Conservation (phyloP, 2,797 vertebrate species). For the Petrocephalus sullivani region DNA sequence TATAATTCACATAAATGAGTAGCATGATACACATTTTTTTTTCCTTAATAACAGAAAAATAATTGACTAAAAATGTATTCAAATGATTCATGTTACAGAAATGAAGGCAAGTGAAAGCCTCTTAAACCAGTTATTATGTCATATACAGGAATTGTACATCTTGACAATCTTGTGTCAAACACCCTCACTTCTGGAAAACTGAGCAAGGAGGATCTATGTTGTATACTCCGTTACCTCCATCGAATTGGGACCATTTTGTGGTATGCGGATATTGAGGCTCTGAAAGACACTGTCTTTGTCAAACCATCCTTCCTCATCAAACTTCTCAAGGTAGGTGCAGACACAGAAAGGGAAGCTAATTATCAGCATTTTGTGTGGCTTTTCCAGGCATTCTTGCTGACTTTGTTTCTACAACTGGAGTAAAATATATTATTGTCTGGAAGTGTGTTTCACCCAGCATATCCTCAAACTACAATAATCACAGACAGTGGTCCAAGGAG, state of each 20-base stretch:
- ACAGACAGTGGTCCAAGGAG: not conserved
- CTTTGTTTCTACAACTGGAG: not conserved
- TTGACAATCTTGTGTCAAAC: not conserved
- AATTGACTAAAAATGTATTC: not conserved
- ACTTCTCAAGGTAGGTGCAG: slow-evolving; percentile 59
- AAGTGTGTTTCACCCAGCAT: not conserved
- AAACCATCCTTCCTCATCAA: slow-evolving; percentile 65
- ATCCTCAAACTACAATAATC: not conserved
- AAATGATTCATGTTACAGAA: not conserved
- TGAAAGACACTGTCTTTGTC: slow-evolving; percentile 56
- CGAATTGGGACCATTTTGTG: slow-evolving; percentile 58
- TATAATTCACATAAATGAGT: not conserved
- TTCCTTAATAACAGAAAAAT: not conserved
- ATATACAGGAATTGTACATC: not conserved
- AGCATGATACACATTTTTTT: not conserved
- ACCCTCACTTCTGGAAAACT: slow-evolving; percentile 27
- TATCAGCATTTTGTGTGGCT: not conserved
- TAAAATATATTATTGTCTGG: not conserved
- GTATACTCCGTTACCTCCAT: slow-evolving; percentile 69
- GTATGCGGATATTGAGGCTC: slow-evolving; percentile 58
- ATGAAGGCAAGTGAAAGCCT: not conserved
- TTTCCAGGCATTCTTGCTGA: not conserved
- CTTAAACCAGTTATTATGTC: not conserved
- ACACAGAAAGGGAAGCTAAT: not conserved
- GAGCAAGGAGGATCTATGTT: slow-evolving; percentile 50